Evolutionary conservation across 1,140 invertebrate species (phyloP), one percentile per base, ranked within the genome.

Genomic region (Drosophila asahinai): DNA sequence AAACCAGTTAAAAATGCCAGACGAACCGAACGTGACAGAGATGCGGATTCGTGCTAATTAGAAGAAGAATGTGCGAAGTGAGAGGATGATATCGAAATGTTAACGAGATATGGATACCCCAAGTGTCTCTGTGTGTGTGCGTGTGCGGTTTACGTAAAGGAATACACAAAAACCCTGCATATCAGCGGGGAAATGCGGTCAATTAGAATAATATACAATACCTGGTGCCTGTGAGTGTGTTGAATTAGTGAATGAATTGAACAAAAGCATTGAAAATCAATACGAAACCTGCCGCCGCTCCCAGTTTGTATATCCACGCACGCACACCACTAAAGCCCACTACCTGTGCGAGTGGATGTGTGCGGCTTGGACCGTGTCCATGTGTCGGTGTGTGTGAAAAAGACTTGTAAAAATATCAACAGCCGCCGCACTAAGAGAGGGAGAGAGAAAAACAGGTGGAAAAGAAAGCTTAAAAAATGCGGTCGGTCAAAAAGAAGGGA

Each of bases 381-480:
- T 64, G 45, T 54, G 62, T 55, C 72, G 63, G 57, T 65, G 45
- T 74, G 63, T 51, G 38, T 61, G 48, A 36, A 65, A 63, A 64
- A 77, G 81, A 70, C 77, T 83, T 72, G 70, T 74, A 83, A 81
- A 84, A 87, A 89, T 90, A 89, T 90, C 71, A 90, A 90, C 82
- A 90, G 76, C 72, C 54, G 54, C 54, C 54, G 54, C 54, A 38
- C 8, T 22, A 38, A 55, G 65, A 65, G 55, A 70, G 65, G 55
- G 52, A 62, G 57, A 68, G 75, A 77, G 52, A 61, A 58, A 62
- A 90, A 86, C 86, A 90, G 86, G 86, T 91, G 86, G 86, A 90
- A 90, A 90, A 90, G 86, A 90, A 91, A 90, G 86, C 86, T 86
- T 89, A 90, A 90, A 87, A 90, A 90, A 90, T 90, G 86, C 86